Percentiles rank a stretch among this genome's conserved stretches.
phyloP scores from a whole-genome alignment of 2,888 invertebrate species.

The Ceratothoa steindachneri region DNA sequence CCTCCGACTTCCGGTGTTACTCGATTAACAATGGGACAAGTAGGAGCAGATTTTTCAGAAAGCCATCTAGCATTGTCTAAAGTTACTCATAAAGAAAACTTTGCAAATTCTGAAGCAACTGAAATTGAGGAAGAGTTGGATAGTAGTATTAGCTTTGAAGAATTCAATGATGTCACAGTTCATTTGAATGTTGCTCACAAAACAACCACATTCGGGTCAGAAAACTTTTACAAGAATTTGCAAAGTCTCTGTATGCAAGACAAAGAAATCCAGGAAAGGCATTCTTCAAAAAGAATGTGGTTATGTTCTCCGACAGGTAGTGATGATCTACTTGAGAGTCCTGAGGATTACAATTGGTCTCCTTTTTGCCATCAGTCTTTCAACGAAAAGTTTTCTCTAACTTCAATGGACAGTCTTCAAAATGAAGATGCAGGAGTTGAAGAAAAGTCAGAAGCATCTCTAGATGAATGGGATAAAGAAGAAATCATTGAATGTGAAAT shows the following conservation, averaged over 20 bases:
- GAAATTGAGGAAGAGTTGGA: background rate
- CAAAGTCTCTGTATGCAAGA: background rate
- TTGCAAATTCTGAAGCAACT: background rate
- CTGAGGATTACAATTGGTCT: background rate
- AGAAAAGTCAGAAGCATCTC: too few relatives aligned
- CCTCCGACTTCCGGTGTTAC: slow-evolving; percentile 3
- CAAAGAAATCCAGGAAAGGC: background rate
- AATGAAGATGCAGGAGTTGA: too few relatives aligned
- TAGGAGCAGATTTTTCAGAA: background rate
- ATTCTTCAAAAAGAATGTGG: background rate
- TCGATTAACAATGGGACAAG: background rate
- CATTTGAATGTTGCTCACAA: background rate
- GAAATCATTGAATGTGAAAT: too few relatives aligned
- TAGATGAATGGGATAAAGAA: too few relatives aligned
- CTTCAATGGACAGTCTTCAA: background rate
- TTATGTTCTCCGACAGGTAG: background rate
- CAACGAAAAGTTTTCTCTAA: background rate
- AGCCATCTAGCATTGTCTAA: background rate
- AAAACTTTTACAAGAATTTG: background rate
- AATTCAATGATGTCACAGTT: background rate
- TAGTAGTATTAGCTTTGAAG: background rate
- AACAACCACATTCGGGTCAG: background rate
- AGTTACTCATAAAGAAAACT: background rate
- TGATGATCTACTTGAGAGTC: background rate
- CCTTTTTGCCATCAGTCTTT: background rate